These are phyloP conservation scores for Drosophila pandora DNA, from an alignment of 1,140 invertebrate genomes.

Conservation along the genomic window DNA sequence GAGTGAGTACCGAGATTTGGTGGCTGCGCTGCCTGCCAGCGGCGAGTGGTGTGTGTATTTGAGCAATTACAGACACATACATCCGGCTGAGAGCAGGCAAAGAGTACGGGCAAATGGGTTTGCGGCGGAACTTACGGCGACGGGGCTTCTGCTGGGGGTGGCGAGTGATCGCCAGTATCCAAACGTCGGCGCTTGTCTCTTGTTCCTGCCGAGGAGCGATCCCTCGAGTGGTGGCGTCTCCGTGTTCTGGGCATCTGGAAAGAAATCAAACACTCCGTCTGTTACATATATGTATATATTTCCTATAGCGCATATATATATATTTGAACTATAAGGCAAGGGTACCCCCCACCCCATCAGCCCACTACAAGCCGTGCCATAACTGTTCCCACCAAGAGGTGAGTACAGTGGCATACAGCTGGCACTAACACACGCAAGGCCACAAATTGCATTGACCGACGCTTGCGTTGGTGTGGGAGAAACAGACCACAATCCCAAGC, in stretches of 20 bases:
- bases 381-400: slow-evolving; percentile 27
- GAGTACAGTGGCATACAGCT: slow-evolving; percentile 49
- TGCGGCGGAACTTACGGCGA: slow-evolving; percentile 72
- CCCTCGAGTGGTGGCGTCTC: slow-evolving; percentile 90
- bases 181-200: slow-evolving; percentile 86
- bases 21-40: slow-evolving; percentile 16
- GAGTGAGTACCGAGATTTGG: slow-evolving; percentile 23
- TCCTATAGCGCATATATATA: slow-evolving; percentile 10
- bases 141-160: slow-evolving; percentile 67
- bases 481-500: slow-evolving; percentile 11
- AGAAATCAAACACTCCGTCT: slow-evolving; percentile 7
- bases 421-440: slow-evolving; percentile 14
- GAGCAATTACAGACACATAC: slow-evolving; percentile 12
- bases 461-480: slow-evolving; percentile 28
- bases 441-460: slow-evolving; percentile 42
- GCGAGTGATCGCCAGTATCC: slow-evolving; percentile 82
- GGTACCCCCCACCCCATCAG: slow-evolving; percentile 5
- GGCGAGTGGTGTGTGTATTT: background rate
- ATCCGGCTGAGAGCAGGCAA: slow-evolving; percentile 16
- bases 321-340: slow-evolving; percentile 11
- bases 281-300: background rate
- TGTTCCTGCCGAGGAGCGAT: slow-evolving; percentile 85
- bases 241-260: slow-evolving; percentile 90
- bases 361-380: background rate
- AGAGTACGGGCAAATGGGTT: slow-evolving; percentile 1